Conservation (phyloP, 2,113 vertebrate genomes). For the Zapus hudsonius region DNA sequence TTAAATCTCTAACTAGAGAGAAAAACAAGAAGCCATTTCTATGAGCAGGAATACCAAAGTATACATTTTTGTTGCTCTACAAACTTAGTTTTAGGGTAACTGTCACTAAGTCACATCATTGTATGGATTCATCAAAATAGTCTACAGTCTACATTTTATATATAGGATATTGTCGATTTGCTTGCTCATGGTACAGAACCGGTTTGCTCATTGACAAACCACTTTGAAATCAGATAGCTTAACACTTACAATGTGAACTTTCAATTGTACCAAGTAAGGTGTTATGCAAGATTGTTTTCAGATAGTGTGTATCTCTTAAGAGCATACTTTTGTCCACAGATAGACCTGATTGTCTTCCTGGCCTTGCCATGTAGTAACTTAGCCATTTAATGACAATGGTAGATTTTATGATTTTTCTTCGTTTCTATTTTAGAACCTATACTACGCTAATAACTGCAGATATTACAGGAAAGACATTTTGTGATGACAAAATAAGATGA, state of each 20-base stretch:
- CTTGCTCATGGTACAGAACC: neutral
- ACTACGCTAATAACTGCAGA: neutral
- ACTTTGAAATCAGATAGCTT: neutral
- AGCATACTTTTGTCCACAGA: neutral
- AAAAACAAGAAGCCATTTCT: neutral
- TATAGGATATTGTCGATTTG: neutral
- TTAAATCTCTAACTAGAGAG: neutral
- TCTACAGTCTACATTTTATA: neutral
- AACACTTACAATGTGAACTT: neutral
- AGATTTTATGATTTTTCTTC: neutral
- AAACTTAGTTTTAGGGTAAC: neutral
- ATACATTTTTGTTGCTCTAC: neutral
- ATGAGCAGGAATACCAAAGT: neutral
- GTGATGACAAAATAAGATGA: neutral
- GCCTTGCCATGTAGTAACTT: neutral
- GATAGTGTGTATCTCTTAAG: neutral
- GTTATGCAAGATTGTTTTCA: neutral
- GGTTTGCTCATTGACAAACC: neutral
- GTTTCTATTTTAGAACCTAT: neutral
- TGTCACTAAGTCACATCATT: neutral
- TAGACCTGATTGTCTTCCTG: accelerated
- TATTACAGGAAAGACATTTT: neutral
- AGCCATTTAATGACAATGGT: neutral
- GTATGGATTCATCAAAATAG: neutral
- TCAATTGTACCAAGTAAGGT: neutral